Evolutionary conservation across 1,140 invertebrate genomes (phyloP), one percentile per base, ranked within the genome.

Genomic region (Caenorhabditis briggsae): DNA sequence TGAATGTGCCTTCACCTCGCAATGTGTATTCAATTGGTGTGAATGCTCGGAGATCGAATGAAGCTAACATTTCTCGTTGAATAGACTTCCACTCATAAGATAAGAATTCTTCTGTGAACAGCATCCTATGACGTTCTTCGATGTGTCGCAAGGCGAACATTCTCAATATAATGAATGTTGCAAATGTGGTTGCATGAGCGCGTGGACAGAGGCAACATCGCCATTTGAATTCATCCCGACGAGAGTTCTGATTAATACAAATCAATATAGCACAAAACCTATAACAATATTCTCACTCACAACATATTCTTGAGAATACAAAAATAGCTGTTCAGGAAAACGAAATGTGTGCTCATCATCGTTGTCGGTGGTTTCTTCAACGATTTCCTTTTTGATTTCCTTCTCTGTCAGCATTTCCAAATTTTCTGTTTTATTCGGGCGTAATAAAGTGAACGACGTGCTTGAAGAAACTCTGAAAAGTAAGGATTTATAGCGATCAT

Each of bases 121-220:
- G 20, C n/a, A 50, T 50, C 6, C 23, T 78, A 14, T 78, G 70
- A 50, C 23, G 18, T n/a, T 78, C 18, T 8, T 78, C 70, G n/a
- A 78, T 78, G 23, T 78, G 70, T 50, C 46, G 18, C 11, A 78
- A 41, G 1, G 70, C 70, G 18, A 53, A 53, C 70, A 78, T 78
- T 50, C 70, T 50, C 7, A 78, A 6, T 8, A 53, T 78, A 12
- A 78, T 48, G 14, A 23, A 46, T 20, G 70, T 78, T 2, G 46
- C 8, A 11, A 78, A 78, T 9, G 18, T 53, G n/a, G 8, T 20
- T 46, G 70, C 70, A 50, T 50, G 70, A 12, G 46, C n/a, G 11
- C 20, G 43, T n/a, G 70, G 70, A 43, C 70, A 78, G 6, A 78
- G 70, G 14, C 70, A 78, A 25, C 70, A 78, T 50, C 70, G 70